Evolutionary conservation across 2,888 invertebrate species (phyloP).

Genomic region (Limnephilus lunatus): DNA sequence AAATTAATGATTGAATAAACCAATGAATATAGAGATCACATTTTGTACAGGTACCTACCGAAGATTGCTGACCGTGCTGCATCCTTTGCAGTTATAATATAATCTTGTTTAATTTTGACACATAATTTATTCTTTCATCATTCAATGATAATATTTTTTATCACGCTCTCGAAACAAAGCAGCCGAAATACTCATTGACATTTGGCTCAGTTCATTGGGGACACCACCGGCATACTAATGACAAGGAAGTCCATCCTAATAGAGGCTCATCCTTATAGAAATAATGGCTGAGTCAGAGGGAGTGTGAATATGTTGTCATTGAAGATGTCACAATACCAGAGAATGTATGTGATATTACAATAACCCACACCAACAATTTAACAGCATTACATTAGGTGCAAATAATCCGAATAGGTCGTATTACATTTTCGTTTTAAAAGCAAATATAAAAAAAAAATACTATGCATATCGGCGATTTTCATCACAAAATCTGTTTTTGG

Average conservation of each 20-base stretch:
- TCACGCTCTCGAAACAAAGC: not conserved
- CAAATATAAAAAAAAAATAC: too few relatives aligned
- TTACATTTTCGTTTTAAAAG: too few relatives aligned
- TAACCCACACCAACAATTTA: not conserved
- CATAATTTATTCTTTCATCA: not conserved
- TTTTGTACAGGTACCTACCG: not conserved
- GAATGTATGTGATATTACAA: not conserved
- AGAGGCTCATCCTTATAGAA: not conserved
- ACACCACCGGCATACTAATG: conserved; percentile 15
- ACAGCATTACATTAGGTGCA: not conserved
- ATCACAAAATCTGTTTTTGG: too few relatives aligned
- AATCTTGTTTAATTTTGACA: not conserved
- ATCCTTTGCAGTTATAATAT: not conserved
- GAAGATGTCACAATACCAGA: not conserved
- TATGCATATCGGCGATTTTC: too few relatives aligned
- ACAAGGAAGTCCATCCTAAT: conserved; percentile 27
- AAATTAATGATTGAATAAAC: too few relatives aligned
- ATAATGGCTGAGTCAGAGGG: not conserved
- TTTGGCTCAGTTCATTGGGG: not conserved
- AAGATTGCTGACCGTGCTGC: not conserved
- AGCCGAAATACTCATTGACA: not conserved
- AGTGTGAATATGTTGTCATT: not conserved
- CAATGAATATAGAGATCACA: not conserved
- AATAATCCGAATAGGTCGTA: not conserved
- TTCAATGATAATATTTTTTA: not conserved